These are phyloP conservation scores for Pediacus dermestoides DNA, from an alignment of 2,888 invertebrate species.

Conservation along the genomic window DNA sequence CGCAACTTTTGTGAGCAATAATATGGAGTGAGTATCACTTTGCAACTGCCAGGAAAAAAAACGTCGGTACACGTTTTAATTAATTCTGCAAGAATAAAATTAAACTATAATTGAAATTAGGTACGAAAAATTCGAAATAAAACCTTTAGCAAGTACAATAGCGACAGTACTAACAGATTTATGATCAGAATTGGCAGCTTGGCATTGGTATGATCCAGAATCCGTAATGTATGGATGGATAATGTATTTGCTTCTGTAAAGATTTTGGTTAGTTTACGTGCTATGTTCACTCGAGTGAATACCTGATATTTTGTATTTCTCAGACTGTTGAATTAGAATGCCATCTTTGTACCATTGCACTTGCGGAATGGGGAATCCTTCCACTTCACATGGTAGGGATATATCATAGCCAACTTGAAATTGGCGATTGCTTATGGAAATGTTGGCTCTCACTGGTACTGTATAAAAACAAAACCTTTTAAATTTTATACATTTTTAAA, in stretches of 20 bases:
- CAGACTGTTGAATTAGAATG: constrained; percentile 53
- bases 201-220: constrained; percentile 79
- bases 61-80: no score
- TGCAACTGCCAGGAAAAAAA: no score
- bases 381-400: constrained; percentile 69
- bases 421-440: constrained; percentile 56
- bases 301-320: constrained; percentile 66
- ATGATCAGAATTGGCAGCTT: constrained; percentile 73
- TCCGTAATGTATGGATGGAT: constrained; percentile 65
- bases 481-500: no score
- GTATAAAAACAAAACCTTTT: constrained; percentile 26
- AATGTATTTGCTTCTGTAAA: constrained; percentile 66
- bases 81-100: no score
- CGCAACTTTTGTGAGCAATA: no score
- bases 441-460: constrained; percentile 66
- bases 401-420: constrained; percentile 67
- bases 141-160: constrained; percentile 69
- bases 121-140: no score
- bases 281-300: no score
- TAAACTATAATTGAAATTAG: no score
- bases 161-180: constrained; percentile 61
- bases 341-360: constrained; percentile 83
- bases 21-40: no score
- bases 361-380: constrained; percentile 72
- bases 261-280: no score